Conservation (phyloP, 2,888 invertebrate species). For the Phyllotreta striolata region DNA sequence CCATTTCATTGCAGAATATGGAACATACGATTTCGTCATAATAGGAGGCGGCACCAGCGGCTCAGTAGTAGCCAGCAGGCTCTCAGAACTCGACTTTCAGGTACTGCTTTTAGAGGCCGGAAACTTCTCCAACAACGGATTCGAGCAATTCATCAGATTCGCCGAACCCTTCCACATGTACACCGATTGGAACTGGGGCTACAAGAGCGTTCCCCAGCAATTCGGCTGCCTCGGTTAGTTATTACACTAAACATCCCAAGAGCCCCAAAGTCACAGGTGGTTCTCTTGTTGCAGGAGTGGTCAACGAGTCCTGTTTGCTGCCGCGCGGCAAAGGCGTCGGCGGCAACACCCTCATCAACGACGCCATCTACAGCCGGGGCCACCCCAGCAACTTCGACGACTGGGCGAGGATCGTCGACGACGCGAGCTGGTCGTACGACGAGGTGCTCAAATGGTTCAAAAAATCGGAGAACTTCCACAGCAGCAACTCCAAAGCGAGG, state of each 20-base stretch:
- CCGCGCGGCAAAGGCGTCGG: slow-evolving; percentile 63
- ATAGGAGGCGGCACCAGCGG: slow-evolving; percentile 39
- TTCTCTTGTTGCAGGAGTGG: slow-evolving; percentile 25
- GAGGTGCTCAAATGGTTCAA: slow-evolving; percentile 63
- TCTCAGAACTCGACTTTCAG: slow-evolving; percentile 30
- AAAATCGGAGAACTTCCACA: slow-evolving; percentile 35
- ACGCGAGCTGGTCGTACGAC: slow-evolving; percentile 64
- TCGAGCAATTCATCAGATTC: slow-evolving; percentile 12
- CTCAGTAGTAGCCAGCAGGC: slow-evolving; percentile 37
- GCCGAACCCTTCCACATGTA: slow-evolving; percentile 4
- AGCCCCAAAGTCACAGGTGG: neutral
- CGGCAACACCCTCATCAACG: slow-evolving; percentile 62
- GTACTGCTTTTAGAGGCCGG: slow-evolving; percentile 18
- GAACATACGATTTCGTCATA: slow-evolving; percentile 37
- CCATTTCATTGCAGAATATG: slow-evolving; percentile 23
- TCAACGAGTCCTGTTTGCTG: slow-evolving; percentile 25
- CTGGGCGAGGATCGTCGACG: slow-evolving; percentile 58
- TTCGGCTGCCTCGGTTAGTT: slow-evolving; percentile 40
- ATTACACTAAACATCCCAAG: neutral
- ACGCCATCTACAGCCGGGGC: slow-evolving; percentile 63
- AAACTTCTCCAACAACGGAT: slow-evolving; percentile 9
- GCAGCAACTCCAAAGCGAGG: slow-evolving; percentile 25
- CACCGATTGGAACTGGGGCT: slow-evolving; percentile 42
- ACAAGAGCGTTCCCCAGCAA: slow-evolving; percentile 39
- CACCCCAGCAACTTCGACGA: slow-evolving; percentile 60